Evolutionary conservation across 2,797 vertebrate species (phyloP).

Genomic region (Scleropages formosus): DNA sequence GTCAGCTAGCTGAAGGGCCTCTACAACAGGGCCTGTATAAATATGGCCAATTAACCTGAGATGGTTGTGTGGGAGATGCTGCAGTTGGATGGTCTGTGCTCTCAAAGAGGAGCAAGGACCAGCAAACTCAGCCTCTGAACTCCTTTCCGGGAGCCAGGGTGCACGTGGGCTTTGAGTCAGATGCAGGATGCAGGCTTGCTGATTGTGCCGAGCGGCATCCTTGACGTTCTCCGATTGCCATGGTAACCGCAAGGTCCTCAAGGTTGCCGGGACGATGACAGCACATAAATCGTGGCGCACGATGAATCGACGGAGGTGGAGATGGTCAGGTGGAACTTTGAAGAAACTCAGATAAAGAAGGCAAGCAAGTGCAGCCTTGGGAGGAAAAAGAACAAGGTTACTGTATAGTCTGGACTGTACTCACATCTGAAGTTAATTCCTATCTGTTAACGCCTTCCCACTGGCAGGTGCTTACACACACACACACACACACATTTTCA

Average conservation of each 20-base stretch:
- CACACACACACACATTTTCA: no score
- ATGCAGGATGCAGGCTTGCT: constrained; percentile 5
- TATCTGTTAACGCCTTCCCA: background rate
- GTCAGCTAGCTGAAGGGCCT: no score
- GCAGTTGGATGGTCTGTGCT: background rate
- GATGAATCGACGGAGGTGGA: constrained; percentile 15
- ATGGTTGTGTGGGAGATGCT: background rate
- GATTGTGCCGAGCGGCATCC: constrained; percentile 14
- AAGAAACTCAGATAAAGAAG: background rate
- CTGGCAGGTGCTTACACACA: no score
- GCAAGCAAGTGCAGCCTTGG: background rate
- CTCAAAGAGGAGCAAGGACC: background rate
- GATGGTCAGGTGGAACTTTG: constrained; percentile 4
- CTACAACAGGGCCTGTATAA: background rate
- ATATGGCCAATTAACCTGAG: background rate
- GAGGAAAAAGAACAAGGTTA: background rate
- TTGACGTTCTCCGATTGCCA: constrained; percentile 26
- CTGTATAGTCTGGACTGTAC: background rate
- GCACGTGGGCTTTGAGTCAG: constrained; percentile 18
- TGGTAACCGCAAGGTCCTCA: constrained; percentile 19
- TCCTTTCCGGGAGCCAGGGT: constrained; percentile 4
- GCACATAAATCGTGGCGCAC: background rate
- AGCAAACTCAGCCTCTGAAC: background rate
- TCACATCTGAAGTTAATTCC: no score
- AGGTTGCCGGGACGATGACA: constrained; percentile 18